These are phyloP conservation scores for Chiroxiphia lanceolata DNA, from an alignment of 2,797 vertebrate genomes.

Conservation along the genomic window DNA sequence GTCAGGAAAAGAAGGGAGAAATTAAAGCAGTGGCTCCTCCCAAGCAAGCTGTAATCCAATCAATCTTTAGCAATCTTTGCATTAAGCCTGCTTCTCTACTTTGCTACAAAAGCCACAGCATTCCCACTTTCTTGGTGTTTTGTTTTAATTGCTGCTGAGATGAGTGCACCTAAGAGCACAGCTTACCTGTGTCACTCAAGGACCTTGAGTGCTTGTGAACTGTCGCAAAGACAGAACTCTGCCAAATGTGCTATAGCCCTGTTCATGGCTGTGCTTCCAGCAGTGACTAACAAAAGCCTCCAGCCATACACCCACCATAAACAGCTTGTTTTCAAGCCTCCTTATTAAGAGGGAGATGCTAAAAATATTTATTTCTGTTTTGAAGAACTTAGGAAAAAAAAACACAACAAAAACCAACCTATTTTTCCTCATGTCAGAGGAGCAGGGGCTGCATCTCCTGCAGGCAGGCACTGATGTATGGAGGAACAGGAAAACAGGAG, in stretches of 20 bases:
- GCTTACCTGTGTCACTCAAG: background rate
- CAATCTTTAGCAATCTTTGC: background rate
- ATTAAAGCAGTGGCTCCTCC: background rate
- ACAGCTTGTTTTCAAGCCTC: background rate
- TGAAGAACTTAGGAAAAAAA: background rate
- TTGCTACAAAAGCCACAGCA: background rate
- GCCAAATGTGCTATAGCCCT: accelerated
- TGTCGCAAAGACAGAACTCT: background rate
- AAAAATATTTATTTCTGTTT: background rate
- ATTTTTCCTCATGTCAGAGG: background rate
- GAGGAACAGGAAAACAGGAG: background rate
- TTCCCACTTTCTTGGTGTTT: background rate
- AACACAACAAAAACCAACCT: background rate
- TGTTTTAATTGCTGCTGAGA: background rate
- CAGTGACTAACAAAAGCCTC: background rate
- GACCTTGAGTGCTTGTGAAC: background rate
- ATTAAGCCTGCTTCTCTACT: background rate
- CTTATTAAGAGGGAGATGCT: background rate
- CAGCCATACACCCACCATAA: background rate
- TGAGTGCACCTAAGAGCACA: background rate
- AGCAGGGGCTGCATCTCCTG: background rate
- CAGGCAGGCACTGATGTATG: background rate
- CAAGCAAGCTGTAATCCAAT: background rate
- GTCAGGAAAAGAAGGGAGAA: background rate
- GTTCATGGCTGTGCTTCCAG: background rate